Evolutionary conservation across 2,888 invertebrate genomes (phyloP), one percentile per base, ranked within the genome.

Genomic region (Drosophila infuscata): DNA sequence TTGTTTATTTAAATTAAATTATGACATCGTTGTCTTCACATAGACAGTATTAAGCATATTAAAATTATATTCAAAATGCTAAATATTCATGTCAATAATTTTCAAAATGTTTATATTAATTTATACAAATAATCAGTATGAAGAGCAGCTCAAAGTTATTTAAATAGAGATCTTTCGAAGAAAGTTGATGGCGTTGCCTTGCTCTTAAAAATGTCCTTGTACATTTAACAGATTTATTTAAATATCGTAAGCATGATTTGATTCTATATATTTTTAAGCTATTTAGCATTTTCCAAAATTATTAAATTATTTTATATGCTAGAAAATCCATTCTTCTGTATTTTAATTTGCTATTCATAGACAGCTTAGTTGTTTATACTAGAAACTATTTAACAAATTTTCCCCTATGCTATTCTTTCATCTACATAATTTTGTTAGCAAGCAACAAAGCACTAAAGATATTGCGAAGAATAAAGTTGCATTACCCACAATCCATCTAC

Each of bases 401-500:
- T 36, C 2, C 15, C 15, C 3, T 17, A 6, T 12, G 1, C 0
- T 48, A 6, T 29, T 48, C 7, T 11, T 15, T 12, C 7, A 52
- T 30, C 4, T 33, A 7, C 1, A 33, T 8, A 7, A 20, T 33
- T 5, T 53, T 33, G 20, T 52, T 29, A 25, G 54, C 17, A 9
- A 5, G n/a, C n/a, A 9, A 4, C 11, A 46, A 7, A 20, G 0
- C 43, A 7, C 12, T 46, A 7, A 3, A 12, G 12, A 43, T 12
- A 20, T 46, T 6, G 7, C 12, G 1, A 36, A n/a, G 7, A 56
- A 29, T 29, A 4, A 29, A 7, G n/a, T 29, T 51, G 35, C 30
- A 41, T 33, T 41, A 15, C 9, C 25, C 41, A 41, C 30, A 56
- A 17, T 43, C 46, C 32, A 72, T 49, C 20, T 30, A 33, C 17